Base-by-base conservation (phyloP, 2,113 vertebrate genomes). In the Cephalopholis sonnerati region DNA sequence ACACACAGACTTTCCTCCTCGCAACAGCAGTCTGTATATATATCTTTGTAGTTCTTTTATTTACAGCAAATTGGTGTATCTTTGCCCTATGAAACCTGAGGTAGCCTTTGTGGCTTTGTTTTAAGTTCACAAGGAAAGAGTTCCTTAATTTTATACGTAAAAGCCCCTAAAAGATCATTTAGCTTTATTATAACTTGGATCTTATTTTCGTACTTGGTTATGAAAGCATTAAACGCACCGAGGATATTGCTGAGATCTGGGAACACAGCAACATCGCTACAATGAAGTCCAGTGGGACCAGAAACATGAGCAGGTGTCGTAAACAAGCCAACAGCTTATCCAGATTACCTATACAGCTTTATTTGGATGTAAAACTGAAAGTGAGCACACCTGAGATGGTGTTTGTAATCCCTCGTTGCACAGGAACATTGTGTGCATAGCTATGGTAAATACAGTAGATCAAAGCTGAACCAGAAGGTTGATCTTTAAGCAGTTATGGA, bases 1-100 rank as follows among this genome's bases (percentile, higher is more conserved):
- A 24, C 8, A 63, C 65, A 61, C 74, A 82, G 55, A 61, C 58
- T 25, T n/a, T 10, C 22, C 66, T 53, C 27, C n/a, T 17, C n/a
- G 17, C 63, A 46, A 46, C 41, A 48, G 25, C 27, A 50, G 11
- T 4, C 41, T 50, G 11, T 44, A 54, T 9, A 50, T n/a, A 66
- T 61, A 27, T 41, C 22, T 17, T 13, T 77, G 41, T n/a, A 17
- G 24, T 55, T 29, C 20, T 54, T 64, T 29, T 1, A 46, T 58
- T 46, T 29, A 29, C 10, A 73, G 24, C 25, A 4, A 17, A 10
- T 46, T 27, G 24, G 24, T 59, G 39, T 13, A 27, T 58, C 39
- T 20, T 5, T 46, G 39, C n/a, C n/a, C 32, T 24, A 13, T 29
- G n/a, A 57, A 71, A 57, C n/a, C 36, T 57, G 16, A 50, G 15